Conservation (phyloP, 2,113 vertebrate species). For the Romanogobio albipinnatus region DNA sequence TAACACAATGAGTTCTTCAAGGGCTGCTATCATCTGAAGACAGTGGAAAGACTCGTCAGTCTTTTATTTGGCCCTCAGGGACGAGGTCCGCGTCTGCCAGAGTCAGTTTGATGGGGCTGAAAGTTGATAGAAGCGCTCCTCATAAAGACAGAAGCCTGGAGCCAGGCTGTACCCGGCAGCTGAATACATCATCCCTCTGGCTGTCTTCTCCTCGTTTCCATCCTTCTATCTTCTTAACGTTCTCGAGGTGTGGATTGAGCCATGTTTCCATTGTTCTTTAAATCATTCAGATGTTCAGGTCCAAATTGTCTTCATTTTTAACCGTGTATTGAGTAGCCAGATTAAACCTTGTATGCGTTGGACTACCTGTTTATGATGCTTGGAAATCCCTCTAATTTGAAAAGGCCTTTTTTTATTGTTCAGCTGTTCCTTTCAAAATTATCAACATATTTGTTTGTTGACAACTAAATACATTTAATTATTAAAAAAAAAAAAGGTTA, state of each 20-base stretch:
- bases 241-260: neutral
- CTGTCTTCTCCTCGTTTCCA: slow-evolving; percentile 24
- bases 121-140: neutral
- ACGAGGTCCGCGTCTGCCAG: neutral
- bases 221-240: neutral
- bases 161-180: slow-evolving; percentile 9
- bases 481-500: no score
- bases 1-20: slow-evolving; percentile 5
- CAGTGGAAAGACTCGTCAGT: slow-evolving; percentile 23
- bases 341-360: neutral
- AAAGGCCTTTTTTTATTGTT: neutral
- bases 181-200: slow-evolving; percentile 21
- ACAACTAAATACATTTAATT: no score
- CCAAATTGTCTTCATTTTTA: neutral
- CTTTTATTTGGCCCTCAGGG: neutral
- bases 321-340: neutral
- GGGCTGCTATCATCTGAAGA: slow-evolving; percentile 8
- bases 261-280: slow-evolving; percentile 17
- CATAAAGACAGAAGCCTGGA: slow-evolving; percentile 15
- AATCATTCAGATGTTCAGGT: neutral
- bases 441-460: slow-evolving; percentile 7
- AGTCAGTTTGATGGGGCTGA: neutral
- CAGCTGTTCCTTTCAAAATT: neutral
- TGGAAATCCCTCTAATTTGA: neutral
- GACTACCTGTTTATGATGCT: slow-evolving; percentile 10